These are phyloP conservation scores for Philopotamus ludificatus DNA, from an alignment of 1,140 invertebrate genomes.

Conservation along the genomic window DNA sequence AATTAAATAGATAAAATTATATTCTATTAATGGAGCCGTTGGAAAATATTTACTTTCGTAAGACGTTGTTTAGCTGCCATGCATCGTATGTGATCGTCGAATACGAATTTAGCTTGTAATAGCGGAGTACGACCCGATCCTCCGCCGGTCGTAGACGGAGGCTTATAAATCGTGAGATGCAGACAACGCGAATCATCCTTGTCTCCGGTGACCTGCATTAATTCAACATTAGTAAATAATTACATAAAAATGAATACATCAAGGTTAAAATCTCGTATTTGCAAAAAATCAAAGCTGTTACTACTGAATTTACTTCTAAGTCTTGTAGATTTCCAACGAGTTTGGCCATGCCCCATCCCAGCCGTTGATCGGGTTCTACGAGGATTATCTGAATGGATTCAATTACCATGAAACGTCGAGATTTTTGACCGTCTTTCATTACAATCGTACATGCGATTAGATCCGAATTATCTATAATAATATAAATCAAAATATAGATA, in stretches of 20 bases:
- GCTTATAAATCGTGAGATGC: slow-evolving; percentile 91
- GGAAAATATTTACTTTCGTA: slow-evolving; percentile 62
- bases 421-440: slow-evolving; percentile 84
- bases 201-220: slow-evolving; percentile 69
- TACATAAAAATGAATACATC: neutral
- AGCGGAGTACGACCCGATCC: slow-evolving; percentile 70
- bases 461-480: slow-evolving; percentile 87
- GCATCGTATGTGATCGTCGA: slow-evolving; percentile 98
- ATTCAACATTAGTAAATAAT: too few relatives aligned
- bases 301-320: slow-evolving; percentile 68
- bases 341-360: slow-evolving; percentile 97
- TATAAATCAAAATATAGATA: slow-evolving; percentile 25
- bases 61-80: slow-evolving; percentile 90
- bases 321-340: slow-evolving; percentile 87
- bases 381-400: slow-evolving; percentile 93
- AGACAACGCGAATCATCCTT: slow-evolving; percentile 96
- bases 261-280: neutral
- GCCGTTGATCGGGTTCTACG: slow-evolving; percentile 89
- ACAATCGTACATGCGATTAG: slow-evolving; percentile 94
- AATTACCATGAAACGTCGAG: slow-evolving; percentile 90
- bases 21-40: slow-evolving; percentile 1
- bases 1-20: too few relatives aligned
- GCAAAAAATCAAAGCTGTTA: neutral
- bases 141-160: slow-evolving; percentile 59
- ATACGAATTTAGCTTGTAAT: slow-evolving; percentile 90